These are phyloP conservation scores for Delphinapterus leucas DNA, from an alignment of 2,113 vertebrate species.

Conservation along the genomic window DNA sequence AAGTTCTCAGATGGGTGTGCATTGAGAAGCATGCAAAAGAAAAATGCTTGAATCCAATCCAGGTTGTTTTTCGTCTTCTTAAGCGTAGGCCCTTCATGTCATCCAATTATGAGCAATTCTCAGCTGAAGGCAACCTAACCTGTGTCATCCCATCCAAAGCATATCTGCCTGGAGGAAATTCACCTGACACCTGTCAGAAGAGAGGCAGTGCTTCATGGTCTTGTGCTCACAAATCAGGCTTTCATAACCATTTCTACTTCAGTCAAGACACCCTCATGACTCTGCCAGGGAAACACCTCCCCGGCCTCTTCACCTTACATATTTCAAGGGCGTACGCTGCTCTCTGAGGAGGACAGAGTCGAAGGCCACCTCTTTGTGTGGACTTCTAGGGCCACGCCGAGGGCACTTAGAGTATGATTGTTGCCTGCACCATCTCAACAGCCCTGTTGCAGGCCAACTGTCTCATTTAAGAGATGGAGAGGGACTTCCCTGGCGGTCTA, in stretches of 20 bases:
- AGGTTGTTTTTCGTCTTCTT: neutral
- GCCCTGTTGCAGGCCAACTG: too few relatives aligned
- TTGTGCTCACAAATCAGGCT: neutral
- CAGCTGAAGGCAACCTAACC: neutral
- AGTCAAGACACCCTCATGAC: neutral
- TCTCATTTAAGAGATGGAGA: neutral
- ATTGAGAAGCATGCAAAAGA: neutral
- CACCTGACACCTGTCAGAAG: neutral
- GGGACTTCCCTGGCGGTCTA: too few relatives aligned
- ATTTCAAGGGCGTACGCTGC: neutral
- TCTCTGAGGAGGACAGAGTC: neutral
- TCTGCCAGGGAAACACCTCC: neutral
- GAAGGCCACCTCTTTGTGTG: neutral
- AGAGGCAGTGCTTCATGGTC: neutral
- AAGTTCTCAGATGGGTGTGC: neutral
- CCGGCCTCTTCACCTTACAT: neutral
- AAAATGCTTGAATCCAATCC: neutral
- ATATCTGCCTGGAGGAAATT: neutral
- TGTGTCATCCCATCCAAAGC: neutral
- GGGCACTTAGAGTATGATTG: too few relatives aligned
- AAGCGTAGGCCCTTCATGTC: neutral
- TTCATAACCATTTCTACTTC: neutral
- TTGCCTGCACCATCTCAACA: neutral
- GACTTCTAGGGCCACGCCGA: neutral
- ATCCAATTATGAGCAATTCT: neutral